phyloP scores from a whole-genome alignment of 2,888 invertebrate species.

The Agrotis segetum region DNA sequence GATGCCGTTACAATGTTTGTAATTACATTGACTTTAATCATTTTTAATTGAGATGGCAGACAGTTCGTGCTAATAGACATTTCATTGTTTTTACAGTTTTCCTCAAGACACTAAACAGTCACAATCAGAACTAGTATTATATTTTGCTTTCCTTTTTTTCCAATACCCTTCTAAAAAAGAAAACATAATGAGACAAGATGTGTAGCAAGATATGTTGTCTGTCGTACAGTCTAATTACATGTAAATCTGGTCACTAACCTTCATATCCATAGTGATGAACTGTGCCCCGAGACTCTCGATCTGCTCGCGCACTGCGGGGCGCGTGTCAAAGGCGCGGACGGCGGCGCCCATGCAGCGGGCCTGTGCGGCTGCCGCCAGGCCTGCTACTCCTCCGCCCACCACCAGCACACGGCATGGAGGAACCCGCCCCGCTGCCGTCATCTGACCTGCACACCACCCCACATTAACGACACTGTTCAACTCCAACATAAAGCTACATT shows the following conservation, averaged over 20 bases:
- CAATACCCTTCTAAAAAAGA: neutral
- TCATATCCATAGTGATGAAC: slow-evolving; percentile 94
- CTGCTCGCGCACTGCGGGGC: slow-evolving; percentile 95
- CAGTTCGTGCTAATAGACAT: too few species aligned
- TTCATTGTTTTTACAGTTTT: too few species aligned
- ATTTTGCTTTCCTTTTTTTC: neutral
- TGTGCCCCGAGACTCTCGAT: slow-evolving; percentile 97
- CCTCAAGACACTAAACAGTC: too few species aligned
- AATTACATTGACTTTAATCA: too few species aligned
- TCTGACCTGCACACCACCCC: slow-evolving; percentile 92
- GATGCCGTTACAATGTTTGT: too few species aligned
- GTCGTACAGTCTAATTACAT: neutral
- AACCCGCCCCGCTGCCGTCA: slow-evolving; percentile 97
- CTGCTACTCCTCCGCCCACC: slow-evolving; percentile 97
- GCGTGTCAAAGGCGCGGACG: slow-evolving; percentile 96
- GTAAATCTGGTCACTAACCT: slow-evolving; percentile 83
- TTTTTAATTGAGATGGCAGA: too few species aligned
- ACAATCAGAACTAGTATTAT: neutral
- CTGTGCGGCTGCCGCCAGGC: slow-evolving; percentile 96
- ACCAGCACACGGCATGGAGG: slow-evolving; percentile 97
- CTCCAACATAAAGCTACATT: neutral
- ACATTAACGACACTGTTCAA: slow-evolving; percentile 3
- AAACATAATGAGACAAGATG: neutral
- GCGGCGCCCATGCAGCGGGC: slow-evolving; percentile 97
- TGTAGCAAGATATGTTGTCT: neutral